A percentile compares a stretch with the other conserved stretches of the same genome.
Conservation (phyloP, 1,140 invertebrate genomes). For the Monomorium pharaonis region DNA sequence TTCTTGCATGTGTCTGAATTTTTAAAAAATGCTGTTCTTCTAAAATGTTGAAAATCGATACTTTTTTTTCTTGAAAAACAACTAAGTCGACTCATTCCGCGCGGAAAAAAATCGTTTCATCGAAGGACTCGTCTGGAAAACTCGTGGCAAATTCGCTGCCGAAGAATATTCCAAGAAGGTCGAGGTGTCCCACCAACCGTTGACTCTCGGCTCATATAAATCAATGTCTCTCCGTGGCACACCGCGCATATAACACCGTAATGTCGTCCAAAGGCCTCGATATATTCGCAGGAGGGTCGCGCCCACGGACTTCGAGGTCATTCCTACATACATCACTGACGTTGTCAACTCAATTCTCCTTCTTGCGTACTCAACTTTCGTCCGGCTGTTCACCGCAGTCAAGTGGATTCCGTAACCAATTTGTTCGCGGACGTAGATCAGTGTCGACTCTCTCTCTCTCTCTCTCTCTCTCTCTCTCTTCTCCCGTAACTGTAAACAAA, state of each 20-base stretch:
- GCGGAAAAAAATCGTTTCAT: neutral
- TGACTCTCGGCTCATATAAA: conserved; percentile 72
- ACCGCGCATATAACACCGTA: conserved; percentile 69
- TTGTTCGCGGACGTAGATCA: neutral
- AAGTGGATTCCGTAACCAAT: neutral
- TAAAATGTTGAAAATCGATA: neutral
- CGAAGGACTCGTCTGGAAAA: conserved; percentile 45
- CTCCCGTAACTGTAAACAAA: neutral
- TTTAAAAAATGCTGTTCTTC: neutral
- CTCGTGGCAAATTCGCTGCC: conserved; percentile 36
- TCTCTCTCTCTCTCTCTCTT: no score
- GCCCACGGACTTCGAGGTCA: conserved; percentile 64
- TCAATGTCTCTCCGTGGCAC: conserved; percentile 75
- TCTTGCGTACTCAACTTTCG: neutral
- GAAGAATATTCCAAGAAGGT: conserved; percentile 42
- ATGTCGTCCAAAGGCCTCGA: conserved; percentile 69
- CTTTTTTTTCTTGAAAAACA: neutral
- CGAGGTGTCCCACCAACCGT: conserved; percentile 35
- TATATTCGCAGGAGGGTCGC: conserved; percentile 69
- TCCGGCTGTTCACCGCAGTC: neutral
- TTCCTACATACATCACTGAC: conserved; percentile 62
- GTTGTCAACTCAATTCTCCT: conserved; percentile 59
- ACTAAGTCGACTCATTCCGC: neutral
- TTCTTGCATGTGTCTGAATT: neutral
- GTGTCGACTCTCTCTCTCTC: no score